Evolutionary conservation across 2,888 invertebrate species (phyloP), one percentile per base, ranked within the genome.

Genomic region (Portevinia maculata): DNA sequence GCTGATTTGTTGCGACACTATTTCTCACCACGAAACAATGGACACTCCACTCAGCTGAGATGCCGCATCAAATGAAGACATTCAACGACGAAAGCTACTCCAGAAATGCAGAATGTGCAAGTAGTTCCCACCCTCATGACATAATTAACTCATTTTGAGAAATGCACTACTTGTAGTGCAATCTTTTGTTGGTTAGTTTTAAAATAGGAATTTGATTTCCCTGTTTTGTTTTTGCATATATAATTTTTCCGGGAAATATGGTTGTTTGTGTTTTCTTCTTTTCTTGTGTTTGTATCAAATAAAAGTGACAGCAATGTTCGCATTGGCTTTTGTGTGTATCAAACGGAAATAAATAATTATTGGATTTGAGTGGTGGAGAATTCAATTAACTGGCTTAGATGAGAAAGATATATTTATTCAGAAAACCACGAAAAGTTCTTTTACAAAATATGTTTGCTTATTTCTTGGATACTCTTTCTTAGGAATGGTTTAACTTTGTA

Each of bases 61-160:
- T 74, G 69, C 67, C 44, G n/a, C n/a, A n/a, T 79, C 53, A 70
- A 24, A 62, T 52, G 59, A 55, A 62, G 52, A 17, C 21, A 75
- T 57, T 60, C 64, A 59, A 48, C 37, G 53, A 50, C 37, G 50
- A 64, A 67, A 44, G 30, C 50, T 19, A 57, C 64, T 67, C 71
- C 21, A 73, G 83, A 83, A 83, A 71, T 67, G 78, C 21, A 73
- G 83, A 83, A 83, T 76, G 78, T 88, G 79, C 84, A 81, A 84
- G 76, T 84, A 83, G 85, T 87, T 89, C 89, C 90, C 89, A 89
- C 89, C 89, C 89, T 90, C 90, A 89, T 89, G 90, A 89, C 89
- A 89, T 89, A 89, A 89, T 89, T 90, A 89, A 88, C 86, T 85
- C 85, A 86, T 86, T 86, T 86, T 86, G 19, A 76, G 48, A 65